These are phyloP conservation scores for Xiphophorus maculatus DNA, from an alignment of 2,113 vertebrate genomes.

Conservation along the genomic window DNA sequence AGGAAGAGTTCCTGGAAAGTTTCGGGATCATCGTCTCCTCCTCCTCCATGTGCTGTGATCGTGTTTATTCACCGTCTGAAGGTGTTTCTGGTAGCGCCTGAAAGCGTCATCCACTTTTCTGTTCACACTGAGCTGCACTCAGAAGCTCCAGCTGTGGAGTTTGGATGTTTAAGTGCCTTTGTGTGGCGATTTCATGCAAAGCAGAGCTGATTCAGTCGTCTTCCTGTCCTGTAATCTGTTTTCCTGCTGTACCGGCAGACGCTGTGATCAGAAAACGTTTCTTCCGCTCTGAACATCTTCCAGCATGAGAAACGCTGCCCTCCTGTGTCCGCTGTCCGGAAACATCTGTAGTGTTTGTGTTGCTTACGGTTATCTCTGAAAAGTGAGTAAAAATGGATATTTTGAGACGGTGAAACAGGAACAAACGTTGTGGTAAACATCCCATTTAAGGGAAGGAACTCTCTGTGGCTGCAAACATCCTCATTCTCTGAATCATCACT, in stretches of 20 bases:
- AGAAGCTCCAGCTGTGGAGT: background rate
- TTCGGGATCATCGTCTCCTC: no score
- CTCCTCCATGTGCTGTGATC: background rate
- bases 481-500: conserved; percentile 1
- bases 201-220: background rate
- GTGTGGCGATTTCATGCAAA: no score
- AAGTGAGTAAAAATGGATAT: background rate
- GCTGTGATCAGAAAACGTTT: background rate
- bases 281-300: background rate
- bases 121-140: accelerated
- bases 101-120: background rate
- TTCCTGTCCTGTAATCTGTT: background rate
- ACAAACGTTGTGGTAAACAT: accelerated
- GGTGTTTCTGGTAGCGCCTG: background rate
- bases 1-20: background rate
- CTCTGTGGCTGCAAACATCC: background rate
- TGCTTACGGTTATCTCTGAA: background rate
- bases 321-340: background rate
- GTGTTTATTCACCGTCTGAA: background rate
- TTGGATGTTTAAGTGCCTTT: conserved; percentile 16
- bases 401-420: background rate
- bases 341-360: background rate
- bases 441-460: background rate
- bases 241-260: background rate
- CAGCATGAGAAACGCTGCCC: background rate